Conservation (phyloP, 2,797 vertebrate species). For the Malurus splendens region DNA sequence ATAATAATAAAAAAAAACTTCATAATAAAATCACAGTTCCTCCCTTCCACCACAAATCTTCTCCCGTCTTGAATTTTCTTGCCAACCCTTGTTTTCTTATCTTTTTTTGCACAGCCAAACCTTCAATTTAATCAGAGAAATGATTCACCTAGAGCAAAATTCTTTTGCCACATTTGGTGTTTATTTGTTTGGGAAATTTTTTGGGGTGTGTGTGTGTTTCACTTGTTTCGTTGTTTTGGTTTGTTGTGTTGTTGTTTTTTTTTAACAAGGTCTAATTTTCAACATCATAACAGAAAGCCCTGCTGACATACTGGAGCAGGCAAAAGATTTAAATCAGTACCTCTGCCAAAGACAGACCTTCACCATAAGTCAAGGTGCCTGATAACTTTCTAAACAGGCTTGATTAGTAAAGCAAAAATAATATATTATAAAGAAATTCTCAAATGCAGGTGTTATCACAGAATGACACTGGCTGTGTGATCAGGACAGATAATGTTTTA, state of each 20-base stretch:
- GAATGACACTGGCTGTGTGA: constrained; percentile 21
- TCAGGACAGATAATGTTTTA: constrained; percentile 33
- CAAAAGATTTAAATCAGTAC: neutral
- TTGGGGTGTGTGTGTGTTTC: neutral
- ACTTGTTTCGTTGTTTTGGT: neutral
- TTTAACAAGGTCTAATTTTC: neutral
- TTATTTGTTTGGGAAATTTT: neutral
- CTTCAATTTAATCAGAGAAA: neutral
- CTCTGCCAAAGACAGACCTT: constrained; percentile 27
- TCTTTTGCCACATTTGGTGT: neutral
- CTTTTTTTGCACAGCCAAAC: neutral
- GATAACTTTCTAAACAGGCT: constrained; percentile 35
- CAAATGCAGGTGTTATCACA: constrained; percentile 24
- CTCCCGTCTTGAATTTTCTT: neutral
- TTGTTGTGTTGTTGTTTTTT: neutral
- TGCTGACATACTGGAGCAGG: neutral
- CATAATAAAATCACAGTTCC: neutral
- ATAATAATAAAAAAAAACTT: neutral
- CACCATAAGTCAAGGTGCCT: constrained; percentile 48
- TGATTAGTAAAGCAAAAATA: constrained; percentile 41
- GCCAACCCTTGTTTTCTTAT: neutral
- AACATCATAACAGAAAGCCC: neutral
- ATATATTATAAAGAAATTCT: neutral
- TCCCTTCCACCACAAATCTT: neutral
- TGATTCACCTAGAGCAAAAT: neutral